Base-by-base conservation (phyloP, 1,140 invertebrate genomes). In the Drosophila punjabiensis region DNA sequence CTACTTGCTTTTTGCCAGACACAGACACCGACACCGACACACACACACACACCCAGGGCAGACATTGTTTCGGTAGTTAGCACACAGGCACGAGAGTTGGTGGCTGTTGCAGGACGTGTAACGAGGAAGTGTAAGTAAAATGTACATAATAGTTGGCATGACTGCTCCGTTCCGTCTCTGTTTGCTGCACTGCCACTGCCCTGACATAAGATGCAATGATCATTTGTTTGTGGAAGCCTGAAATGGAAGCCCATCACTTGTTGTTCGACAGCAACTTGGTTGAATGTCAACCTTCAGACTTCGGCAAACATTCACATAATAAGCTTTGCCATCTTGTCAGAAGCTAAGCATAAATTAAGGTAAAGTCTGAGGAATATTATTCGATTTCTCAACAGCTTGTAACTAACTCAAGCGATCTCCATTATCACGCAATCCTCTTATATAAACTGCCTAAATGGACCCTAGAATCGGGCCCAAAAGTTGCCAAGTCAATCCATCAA, bases 11-110 rank as follows among this genome's bases (percentile, higher is more conserved):
- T 76, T 66, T 24, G 62, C 37, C 41, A 43, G 13, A 18, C 35
- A 52, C 33, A 39, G 24, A 43, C 35, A 56, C 53, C 11, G 11
- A 39, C 43, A 33, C 32, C 32, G 18, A 45, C 33, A 11, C 43
- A 10, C n/a, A n/a, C n/a, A n/a, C n/a, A n/a, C n/a, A n/a, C n/a
- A n/a, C n/a, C n/a, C 14, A n/a, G 45, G 60, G 18, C 50, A 64
- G 75, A 53, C 76, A 69, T 78, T 79, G 76, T 79, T 79, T 79
- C 76, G 67, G 60, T 63, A 64, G 76, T 79, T 65, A 59, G 53
- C 53, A 65, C 37, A 65, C 37, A 59, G 13, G 43, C 56, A 24
- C 14, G 30, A 33, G 52, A 59, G 14, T 30, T 32, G 68, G 43
- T 71, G 67, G 43, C 41, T 69, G 43, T 69, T 69, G 69, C 69